phyloP scores from a whole-genome alignment of 2,888 invertebrate genomes.

The Nineta flava region DNA sequence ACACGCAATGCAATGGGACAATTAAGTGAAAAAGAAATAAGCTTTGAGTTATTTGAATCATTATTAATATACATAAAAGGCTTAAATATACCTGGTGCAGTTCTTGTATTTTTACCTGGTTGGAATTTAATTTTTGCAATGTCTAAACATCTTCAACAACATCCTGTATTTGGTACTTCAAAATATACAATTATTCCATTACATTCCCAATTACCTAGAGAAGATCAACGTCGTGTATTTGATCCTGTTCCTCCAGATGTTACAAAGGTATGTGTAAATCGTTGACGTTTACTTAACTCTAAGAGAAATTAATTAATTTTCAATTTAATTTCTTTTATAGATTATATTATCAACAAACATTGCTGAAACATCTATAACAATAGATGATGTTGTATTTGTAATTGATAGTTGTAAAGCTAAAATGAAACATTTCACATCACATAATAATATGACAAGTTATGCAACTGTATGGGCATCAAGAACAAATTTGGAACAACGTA shows the following conservation, averaged over 20 bases:
- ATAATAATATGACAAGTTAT: slow-evolving; percentile 98
- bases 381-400: slow-evolving; percentile 95
- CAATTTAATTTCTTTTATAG: slow-evolving; percentile 25
- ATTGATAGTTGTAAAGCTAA: slow-evolving; percentile 95
- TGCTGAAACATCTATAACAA: slow-evolving; percentile 95
- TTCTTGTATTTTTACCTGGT: slow-evolving; percentile 86
- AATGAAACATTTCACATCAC: slow-evolving; percentile 93
- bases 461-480: slow-evolving; percentile 92
- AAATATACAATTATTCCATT: slow-evolving; percentile 73
- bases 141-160: slow-evolving; percentile 67
- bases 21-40: slow-evolving; percentile 80
- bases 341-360: slow-evolving; percentile 96
- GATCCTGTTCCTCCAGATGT: slow-evolving; percentile 67
- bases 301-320: background rate
- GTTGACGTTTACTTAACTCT: background rate
- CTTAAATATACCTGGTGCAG: slow-evolving; percentile 60
- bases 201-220: slow-evolving; percentile 93
- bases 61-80: slow-evolving; percentile 47
- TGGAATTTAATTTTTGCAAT: slow-evolving; percentile 94
- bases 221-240: slow-evolving; percentile 89
- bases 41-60: slow-evolving; percentile 82
- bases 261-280: slow-evolving; percentile 48
- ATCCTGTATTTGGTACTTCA: slow-evolving; percentile 38
- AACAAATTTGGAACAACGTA: slow-evolving; percentile 88
- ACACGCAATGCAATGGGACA: slow-evolving; percentile 56